These are phyloP conservation scores for Lycopodina hypogea DNA, from an alignment of 37 sponge, comb jelly and placozoan genomes.

Conservation along the genomic window DNA sequence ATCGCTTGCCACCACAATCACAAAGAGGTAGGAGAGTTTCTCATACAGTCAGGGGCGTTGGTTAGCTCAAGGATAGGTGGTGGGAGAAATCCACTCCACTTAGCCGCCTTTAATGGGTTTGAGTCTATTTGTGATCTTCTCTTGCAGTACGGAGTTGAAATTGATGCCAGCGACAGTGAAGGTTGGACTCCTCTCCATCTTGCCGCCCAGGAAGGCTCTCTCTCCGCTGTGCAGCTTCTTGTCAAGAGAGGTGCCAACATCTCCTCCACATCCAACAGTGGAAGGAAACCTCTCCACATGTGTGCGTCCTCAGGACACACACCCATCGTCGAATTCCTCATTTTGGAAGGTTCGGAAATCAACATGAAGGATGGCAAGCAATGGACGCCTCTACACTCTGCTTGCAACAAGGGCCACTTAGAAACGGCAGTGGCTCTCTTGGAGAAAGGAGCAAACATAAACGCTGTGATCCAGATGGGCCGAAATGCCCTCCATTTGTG, in stretches of 20 bases:
- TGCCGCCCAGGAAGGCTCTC: slow-evolving; percentile 56
- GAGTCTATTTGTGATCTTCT: slow-evolving; percentile 34
- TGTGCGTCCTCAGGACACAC: slow-evolving; percentile 56
- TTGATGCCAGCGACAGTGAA: slow-evolving; percentile 46
- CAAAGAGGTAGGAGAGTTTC: slow-evolving; percentile 27
- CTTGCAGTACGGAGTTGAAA: slow-evolving; percentile 35
- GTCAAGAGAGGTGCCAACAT: slow-evolving; percentile 47
- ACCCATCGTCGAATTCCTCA: slow-evolving; percentile 41
- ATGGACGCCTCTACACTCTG: slow-evolving; percentile 73
- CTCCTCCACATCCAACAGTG: slow-evolving; percentile 30
- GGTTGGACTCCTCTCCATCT: slow-evolving; percentile 73
- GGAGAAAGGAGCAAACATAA: slow-evolving; percentile 49
- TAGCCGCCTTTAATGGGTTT: slow-evolving; percentile 54
- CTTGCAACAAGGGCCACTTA: slow-evolving; percentile 68
- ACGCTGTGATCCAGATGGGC: slow-evolving; percentile 74
- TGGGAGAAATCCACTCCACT: slow-evolving; percentile 69
- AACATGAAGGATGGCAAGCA: slow-evolving; percentile 52
- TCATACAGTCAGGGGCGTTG: slow-evolving; percentile 39
- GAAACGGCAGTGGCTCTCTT: slow-evolving; percentile 53
- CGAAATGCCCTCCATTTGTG: slow-evolving; percentile 76
- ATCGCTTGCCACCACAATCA: slow-evolving; percentile 71
- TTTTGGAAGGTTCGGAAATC: slow-evolving; percentile 42
- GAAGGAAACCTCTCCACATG: slow-evolving; percentile 63
- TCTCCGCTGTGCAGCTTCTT: slow-evolving; percentile 45
- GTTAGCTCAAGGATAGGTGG: slow-evolving; percentile 62